Base-by-base conservation (phyloP, 2,113 vertebrate genomes). In the Cygnus atratus region DNA sequence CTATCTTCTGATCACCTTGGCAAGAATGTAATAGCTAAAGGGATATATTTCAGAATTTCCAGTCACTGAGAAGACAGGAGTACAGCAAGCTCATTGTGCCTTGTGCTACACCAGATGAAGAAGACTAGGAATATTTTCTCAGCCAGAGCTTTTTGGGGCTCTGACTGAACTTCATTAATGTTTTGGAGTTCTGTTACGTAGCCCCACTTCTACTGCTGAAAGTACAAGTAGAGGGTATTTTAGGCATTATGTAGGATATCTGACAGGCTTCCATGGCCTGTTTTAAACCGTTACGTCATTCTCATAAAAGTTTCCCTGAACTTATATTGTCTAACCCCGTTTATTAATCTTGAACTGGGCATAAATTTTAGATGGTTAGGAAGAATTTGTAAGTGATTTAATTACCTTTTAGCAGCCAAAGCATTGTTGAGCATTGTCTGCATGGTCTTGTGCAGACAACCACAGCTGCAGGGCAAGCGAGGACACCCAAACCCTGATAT, bases 121-220 rank as follows among this genome's bases (percentile, higher is more conserved):
- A 6, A 15, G 4, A 3, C 6, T 11, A 3, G 0, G 5, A 16
- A 5, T 0, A 12, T 7, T 76, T 33, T 16, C 63, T 55, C 21
- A 58, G 22, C 6, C 18, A 43, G 12, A 6, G 22, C 29, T 5
- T 6, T 18, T 4, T 46, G 28, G 68, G 37, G 13, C 10, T 77
- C 9, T 11, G 29, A 4, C 18, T 59, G 7, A 37, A 7, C 22
- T 80, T 67, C 8, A 11, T 17, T 10, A 11, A 35, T n/a, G 10
- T 16, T 44, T 7, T 70, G 33, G 29, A 61, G 10, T 8, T 68
- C 13, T 37, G 11, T 35, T 31, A 2, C 3, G 13, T 13, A 65
- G 2, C 19, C 3, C 11, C 39, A 24, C 26, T 6, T 52, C 26
- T 29, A 1, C 17, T 13, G 6, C 44, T 50, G 71, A 7, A 71